Evolutionary conservation across 2,888 invertebrate genomes (phyloP).

Genomic region (Orthonevra nobilis): DNA sequence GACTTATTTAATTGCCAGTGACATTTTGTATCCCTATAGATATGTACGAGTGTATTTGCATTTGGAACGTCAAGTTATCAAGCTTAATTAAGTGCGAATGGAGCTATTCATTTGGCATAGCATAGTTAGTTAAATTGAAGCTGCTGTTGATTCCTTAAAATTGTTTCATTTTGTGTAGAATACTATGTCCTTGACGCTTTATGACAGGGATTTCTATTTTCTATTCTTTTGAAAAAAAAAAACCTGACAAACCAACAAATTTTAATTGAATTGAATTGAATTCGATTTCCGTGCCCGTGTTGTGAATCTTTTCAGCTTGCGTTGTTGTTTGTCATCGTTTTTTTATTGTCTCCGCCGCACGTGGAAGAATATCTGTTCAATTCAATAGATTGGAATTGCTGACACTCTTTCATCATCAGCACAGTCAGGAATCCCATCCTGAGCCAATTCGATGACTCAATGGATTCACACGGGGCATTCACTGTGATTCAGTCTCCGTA

Average conservation of each 20-base stretch:
- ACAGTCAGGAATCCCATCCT: slow-evolving; percentile 16
- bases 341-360: background rate
- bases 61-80: slow-evolving; percentile 6
- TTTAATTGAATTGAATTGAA: slow-evolving; percentile 42
- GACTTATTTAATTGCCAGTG: slow-evolving; percentile 45
- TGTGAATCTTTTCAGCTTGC: background rate
- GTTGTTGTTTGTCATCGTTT: slow-evolving; percentile 8
- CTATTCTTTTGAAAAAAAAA: too few relatives aligned
- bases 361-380: slow-evolving; percentile 27
- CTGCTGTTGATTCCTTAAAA: slow-evolving; percentile 7
- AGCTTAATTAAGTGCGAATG: slow-evolving; percentile 47
- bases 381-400: slow-evolving; percentile 11
- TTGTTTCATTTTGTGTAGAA: slow-evolving; percentile 4
- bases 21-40: too few relatives aligned
- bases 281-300: slow-evolving; percentile 13
- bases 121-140: slow-evolving; percentile 20
- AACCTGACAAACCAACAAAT: too few relatives aligned
- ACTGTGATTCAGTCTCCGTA: slow-evolving; percentile 46
- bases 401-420: slow-evolving; percentile 40
- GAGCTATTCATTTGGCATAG: slow-evolving; percentile 28
- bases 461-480: slow-evolving; percentile 28
- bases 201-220: slow-evolving; percentile 2
- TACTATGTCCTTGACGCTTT: too few relatives aligned
- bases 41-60: background rate
- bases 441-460: slow-evolving; percentile 43